Conservation (phyloP, 2,888 invertebrate genomes). For the Halictus quadricinctus region DNA sequence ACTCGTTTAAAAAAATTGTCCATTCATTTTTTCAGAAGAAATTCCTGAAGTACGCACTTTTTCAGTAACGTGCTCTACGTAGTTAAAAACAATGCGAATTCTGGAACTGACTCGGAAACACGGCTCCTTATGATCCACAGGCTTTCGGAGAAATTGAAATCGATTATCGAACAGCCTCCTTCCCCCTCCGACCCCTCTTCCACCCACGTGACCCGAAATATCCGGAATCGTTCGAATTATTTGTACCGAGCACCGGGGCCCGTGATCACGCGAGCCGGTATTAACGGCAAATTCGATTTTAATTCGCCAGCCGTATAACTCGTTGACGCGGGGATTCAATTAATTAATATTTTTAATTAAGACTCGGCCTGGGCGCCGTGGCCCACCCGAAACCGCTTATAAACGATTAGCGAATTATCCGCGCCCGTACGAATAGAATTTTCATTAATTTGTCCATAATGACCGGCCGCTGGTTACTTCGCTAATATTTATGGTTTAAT, state of each 20-base stretch:
- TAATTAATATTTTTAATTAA: slow-evolving; percentile 50
- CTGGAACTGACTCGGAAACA: neutral
- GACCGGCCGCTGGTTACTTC: neutral
- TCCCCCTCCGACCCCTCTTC: neutral
- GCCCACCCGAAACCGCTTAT: neutral
- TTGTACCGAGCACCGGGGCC: slow-evolving; percentile 19
- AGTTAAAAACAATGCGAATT: slow-evolving; percentile 42
- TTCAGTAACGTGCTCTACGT: neutral
- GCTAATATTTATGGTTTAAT: slow-evolving; percentile 12
- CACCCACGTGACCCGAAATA: neutral
- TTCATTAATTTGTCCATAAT: slow-evolving; percentile 5
- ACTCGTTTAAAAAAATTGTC: too few species aligned
- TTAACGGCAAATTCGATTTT: slow-evolving; percentile 34
- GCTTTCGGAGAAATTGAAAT: slow-evolving; percentile 33
- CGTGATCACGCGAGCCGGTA: neutral
- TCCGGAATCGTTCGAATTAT: slow-evolving; percentile 8
- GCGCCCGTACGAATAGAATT: neutral
- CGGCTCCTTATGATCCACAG: slow-evolving; percentile 27
- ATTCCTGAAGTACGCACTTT: too few species aligned
- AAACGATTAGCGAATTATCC: slow-evolving; percentile 24
- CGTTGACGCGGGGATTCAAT: slow-evolving; percentile 21
- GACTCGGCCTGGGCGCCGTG: neutral
- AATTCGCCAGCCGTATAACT: slow-evolving; percentile 21
- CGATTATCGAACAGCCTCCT: slow-evolving; percentile 2
- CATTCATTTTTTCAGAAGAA: too few species aligned